Base-by-base conservation (phyloP, 2,797 vertebrate species). In the Epinephelus malabaricus region DNA sequence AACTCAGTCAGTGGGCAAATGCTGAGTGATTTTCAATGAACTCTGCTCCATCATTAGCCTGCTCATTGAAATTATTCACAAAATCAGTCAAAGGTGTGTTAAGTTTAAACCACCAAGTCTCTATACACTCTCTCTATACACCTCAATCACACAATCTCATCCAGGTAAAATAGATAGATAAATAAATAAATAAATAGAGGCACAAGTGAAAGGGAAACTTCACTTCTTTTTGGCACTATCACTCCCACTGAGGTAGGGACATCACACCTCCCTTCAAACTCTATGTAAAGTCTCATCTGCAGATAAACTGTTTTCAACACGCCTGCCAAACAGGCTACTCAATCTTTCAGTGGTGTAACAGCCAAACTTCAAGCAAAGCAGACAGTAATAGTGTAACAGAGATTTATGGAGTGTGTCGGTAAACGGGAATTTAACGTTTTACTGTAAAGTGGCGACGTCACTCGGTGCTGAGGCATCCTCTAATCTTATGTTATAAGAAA, bases 1-100 rank as follows among this genome's bases (percentile, higher is more conserved):
- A 34, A n/a, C 19, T 60, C 70, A 55, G 40, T 68, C 68, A 27
- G 55, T 15, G 38, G 25, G 45, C 18, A 54, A 73, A 76, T 14
- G 69, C 67, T 50, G 62, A 72, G 76, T 54, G 64, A 19, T 75
- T 70, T 86, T 54, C 61, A 79, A n/a, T 73, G 19, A 60, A 79
- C 65, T 69, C 34, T 10, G 69, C 61, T 69, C 68, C 69, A 67
- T 86, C 73, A 85, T 79, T 66, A 73, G 15, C 25, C 69, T 21
- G 46, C 49, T 71, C 54, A 15, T 12, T 25, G 46, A 49, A 56
- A 71, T 70, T 21, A 85, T 69, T 54, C 43, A 17, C 6, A 54
- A 49, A 69, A 71, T 21, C 53, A 73, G 10, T 3, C n/a, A 11
- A 23, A 54, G 17, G n/a, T 53, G 43, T 63, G 47, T 40, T 46